Evolutionary conservation across 1,140 invertebrate species (phyloP).

Genomic region (Megalonaias nervosa): DNA sequence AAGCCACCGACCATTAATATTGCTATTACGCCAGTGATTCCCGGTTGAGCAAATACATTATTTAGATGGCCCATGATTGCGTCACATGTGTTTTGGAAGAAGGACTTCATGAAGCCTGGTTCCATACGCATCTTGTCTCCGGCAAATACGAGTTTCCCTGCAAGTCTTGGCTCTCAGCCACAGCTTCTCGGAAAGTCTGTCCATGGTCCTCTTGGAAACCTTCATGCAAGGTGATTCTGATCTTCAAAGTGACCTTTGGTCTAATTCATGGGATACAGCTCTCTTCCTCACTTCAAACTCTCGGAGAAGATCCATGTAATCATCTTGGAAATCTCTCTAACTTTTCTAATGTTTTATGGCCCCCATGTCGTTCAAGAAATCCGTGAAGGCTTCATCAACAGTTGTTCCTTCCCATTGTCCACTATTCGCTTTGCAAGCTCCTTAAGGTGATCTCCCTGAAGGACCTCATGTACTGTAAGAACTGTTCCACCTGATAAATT

Average conservation of each 20-base stretch:
- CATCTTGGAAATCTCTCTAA: conserved; percentile 19
- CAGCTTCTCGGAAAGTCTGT: too few species aligned
- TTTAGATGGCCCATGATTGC: conserved; percentile 40
- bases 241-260: conserved; percentile 27
- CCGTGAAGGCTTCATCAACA: too few species aligned
- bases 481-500: too few species aligned
- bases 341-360: too few species aligned
- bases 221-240: conserved; percentile 20
- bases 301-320: conserved; percentile 34
- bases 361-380: too few species aligned
- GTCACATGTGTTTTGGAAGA: conserved; percentile 22
- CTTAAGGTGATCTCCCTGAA: too few species aligned
- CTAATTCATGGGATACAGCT: conserved; percentile 19
- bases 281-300: conserved; percentile 46
- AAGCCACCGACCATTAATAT: conserved; percentile 51
- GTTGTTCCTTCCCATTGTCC: too few species aligned
- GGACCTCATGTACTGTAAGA: too few species aligned
- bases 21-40: conserved; percentile 8
- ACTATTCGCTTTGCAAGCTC: too few species aligned
- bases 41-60: conserved; percentile 18
- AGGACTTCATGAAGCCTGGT: too few species aligned
- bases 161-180: too few species aligned
- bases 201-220: not conserved
- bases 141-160: conserved; percentile 33
- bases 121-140: too few species aligned